Evolutionary conservation across 2,113 vertebrate species (phyloP).

Genomic region (Pitta sordida): DNA sequence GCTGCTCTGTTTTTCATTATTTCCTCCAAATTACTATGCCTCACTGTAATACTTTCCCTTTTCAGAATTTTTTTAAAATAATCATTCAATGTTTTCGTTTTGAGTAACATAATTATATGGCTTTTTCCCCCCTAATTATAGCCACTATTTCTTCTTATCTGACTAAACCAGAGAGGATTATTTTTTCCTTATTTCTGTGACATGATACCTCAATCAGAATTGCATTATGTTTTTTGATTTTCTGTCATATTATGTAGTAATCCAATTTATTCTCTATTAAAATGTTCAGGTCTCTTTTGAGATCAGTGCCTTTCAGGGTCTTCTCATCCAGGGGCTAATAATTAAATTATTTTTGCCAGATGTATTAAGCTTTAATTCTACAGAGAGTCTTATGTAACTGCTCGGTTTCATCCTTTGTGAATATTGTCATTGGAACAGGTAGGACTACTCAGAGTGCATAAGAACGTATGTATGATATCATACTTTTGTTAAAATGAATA

Average conservation of each 20-base stretch:
- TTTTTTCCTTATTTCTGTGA: slow-evolving; percentile 14
- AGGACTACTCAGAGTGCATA: not conserved
- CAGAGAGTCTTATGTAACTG: not conserved
- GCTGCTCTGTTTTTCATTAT: not conserved
- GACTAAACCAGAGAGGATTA: not conserved
- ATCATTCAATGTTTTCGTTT: not conserved
- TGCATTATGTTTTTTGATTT: not conserved
- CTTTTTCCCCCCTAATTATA: not conserved
- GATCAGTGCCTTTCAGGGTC: not conserved
- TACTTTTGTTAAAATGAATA: not conserved
- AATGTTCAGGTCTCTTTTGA: not conserved
- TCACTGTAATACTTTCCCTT: not conserved
- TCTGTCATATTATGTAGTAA: not conserved
- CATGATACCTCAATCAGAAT: not conserved
- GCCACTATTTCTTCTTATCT: slow-evolving; percentile 23
- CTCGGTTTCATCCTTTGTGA: not conserved
- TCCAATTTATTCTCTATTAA: slow-evolving; percentile 10
- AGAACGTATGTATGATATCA: not conserved
- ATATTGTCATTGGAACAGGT: not conserved
- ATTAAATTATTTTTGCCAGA: not conserved
- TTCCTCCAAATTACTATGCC: not conserved
- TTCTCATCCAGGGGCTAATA: slow-evolving; percentile 2
- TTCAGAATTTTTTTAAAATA: not conserved
- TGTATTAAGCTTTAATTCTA: not conserved
- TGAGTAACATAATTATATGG: not conserved